Base-by-base conservation (phyloP, 1,140 invertebrate genomes). In the Hydropsyche tenuis region DNA sequence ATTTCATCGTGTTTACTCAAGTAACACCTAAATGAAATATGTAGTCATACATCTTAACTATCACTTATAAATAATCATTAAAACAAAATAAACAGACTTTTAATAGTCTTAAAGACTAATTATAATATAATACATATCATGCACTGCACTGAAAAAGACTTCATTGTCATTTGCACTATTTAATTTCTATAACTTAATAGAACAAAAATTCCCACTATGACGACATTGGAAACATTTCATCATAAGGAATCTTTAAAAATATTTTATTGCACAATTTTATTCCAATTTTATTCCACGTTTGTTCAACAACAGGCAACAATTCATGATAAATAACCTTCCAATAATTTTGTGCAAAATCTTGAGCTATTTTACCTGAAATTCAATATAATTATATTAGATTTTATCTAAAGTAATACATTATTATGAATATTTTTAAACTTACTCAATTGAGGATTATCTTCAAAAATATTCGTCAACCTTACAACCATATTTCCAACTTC, bases 371-470 rank as follows among this genome's bases (percentile, higher is more conserved):
- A 23, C 85, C 88, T 89, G 80, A 69, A 85, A 85, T 73, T 14
- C 4, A 56, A 68, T 45, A 18, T 18, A 14, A 27, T 18, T 43
- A 20, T 68, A 18, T 3, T 64, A 20, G 18, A 37, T 9, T 6
- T 3, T 27, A 25, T 68, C 30, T n/a, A n/a, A 51, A 68, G 6
- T 68, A 12, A 9, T 27, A 25, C 45, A 48, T 7, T 3, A 48
- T n/a, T n/a, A 12, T 48, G 45, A 56, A 3, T 2, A 23, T 22
- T 56, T 51, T 51, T 51, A 51, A 74, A 85, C 87, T 87, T 80
- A 90, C 89, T 87, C 14, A 90, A 78, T n/a, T 85, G 82, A 56
- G 79, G 79, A 72, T 86, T 87, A 37, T 87, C 87, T n/a, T 85
- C 85, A 73, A 89, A 87, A 0, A 89, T 80, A 76, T 88, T 86